phyloP scores from a whole-genome alignment of 2,888 invertebrate genomes.

The Dasypogon diadema region DNA sequence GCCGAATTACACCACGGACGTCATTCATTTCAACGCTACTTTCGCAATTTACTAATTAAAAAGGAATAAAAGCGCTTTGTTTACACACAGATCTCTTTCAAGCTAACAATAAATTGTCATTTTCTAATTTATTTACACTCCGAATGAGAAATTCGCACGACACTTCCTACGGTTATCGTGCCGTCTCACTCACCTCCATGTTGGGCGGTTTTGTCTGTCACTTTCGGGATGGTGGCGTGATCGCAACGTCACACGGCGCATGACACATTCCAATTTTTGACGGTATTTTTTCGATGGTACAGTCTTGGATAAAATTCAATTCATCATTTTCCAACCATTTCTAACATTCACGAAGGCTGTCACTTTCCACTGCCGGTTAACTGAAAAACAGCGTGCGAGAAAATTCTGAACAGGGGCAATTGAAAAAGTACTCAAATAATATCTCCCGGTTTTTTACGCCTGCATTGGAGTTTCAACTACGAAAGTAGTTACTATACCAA shows the following conservation, averaged over 20 bases:
- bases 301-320: no score
- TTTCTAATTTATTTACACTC: background rate
- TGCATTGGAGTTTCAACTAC: no score
- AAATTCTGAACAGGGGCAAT: no score
- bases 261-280: background rate
- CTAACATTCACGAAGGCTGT: no score
- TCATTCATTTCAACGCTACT: background rate
- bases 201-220: background rate
- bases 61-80: background rate
- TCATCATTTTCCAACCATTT: no score
- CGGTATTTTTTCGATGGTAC: no score
- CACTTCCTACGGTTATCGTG: background rate
- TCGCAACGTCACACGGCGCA: slow-evolving; percentile 23
- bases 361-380: no score
- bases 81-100: background rate
- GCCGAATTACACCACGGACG: background rate
- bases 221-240: slow-evolving; percentile 20
- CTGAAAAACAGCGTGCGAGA: no score
- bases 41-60: background rate
- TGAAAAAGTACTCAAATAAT: no score
- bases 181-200: background rate
- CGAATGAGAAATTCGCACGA: background rate
- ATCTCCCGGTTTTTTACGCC: no score
- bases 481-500: no score
- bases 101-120: background rate